A percentile compares a stretch with the other conserved stretches of the same genome.
phyloP scores from a whole-genome alignment of 2,113 vertebrate genomes.

The Mesitornis unicolor region DNA sequence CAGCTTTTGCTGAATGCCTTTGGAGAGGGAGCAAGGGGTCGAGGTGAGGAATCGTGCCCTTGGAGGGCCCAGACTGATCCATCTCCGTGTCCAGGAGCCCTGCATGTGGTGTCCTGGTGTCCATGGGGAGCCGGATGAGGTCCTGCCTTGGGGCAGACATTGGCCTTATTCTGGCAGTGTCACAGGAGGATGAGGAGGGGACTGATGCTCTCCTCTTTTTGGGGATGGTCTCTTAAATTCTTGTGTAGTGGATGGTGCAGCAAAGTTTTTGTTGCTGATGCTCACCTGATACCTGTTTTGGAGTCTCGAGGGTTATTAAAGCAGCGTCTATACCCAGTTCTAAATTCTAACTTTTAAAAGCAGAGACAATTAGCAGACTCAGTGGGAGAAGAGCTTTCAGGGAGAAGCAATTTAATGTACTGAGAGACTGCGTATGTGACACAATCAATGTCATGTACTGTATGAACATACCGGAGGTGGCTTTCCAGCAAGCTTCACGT shows the following conservation, averaged over 20 bases:
- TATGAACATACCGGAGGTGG: background rate
- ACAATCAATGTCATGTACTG: background rate
- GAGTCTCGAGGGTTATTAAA: background rate
- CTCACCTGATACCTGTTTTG: background rate
- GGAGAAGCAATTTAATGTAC: background rate
- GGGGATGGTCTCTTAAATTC: background rate
- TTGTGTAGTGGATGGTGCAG: background rate
- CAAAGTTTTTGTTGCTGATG: background rate
- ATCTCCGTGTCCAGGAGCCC: background rate
- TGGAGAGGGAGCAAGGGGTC: background rate
- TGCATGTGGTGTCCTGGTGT: rapidly evolving
- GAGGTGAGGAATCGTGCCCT: background rate
- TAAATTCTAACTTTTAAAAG: conserved; percentile 35
- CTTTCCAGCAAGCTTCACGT: background rate
- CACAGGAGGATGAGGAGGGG: background rate
- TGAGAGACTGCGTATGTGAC: background rate
- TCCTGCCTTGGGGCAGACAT: background rate
- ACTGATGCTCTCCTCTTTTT: background rate
- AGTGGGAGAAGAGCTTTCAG: conserved; percentile 30
- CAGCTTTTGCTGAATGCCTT: background rate
- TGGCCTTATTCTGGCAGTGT: rapidly evolving
- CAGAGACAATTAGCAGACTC: conserved; percentile 34
- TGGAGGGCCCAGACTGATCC: background rate
- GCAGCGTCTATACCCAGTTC: background rate
- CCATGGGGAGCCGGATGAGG: background rate